Base-by-base conservation (phyloP, 1,140 invertebrate genomes). In the Drosophila aff. region DNA sequence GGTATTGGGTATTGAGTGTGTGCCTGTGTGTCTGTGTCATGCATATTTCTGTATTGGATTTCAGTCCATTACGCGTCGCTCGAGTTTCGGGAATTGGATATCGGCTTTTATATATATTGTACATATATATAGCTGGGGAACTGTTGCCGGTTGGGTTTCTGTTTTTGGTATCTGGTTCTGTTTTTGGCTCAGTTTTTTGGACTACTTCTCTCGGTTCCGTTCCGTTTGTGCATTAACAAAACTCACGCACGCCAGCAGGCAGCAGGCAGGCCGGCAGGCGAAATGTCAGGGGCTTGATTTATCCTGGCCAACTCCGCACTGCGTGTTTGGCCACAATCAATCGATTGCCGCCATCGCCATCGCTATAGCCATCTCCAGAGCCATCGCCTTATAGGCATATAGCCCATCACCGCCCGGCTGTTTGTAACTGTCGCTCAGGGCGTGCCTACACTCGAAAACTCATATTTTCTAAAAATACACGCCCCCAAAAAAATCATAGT, bases 11-110 rank as follows among this genome's bases (percentile, higher is more conserved):
- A 69, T 47, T 57, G 44, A 58, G 49, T 58, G 52, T 40, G 44
- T 78, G 81, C 50, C 73, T 82, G 55, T 75, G 44, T 78, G 81
- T 63, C 74, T 82, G 57, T 75, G 74, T 77, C 83, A 86, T 89
- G 85, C 84, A 89, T 89, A 89, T 89, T 89, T 89, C 78, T 89
- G 84, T 90, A 89, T 89, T 89, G 78, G 84, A 89, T 89, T 89
- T 89, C 84, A 89, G 85, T 89, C 84, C 84, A 89, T 89, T 89
- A 90, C 84, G 85, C 60, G 66, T 68, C 71, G 76, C 68, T 79
- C 60, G 74, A 81, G 78, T 89, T 87, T 79, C 62, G 74, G 84
- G 84, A 89, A 89, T 89, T 89, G 85, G 84, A 89, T 89, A 89
- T 89, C 87, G 84, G 81, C 84, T 90, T 89, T 89, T 89, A 86